Conservation (phyloP, 2,113 vertebrate species). For the Hemibagrus wyckioides region DNA sequence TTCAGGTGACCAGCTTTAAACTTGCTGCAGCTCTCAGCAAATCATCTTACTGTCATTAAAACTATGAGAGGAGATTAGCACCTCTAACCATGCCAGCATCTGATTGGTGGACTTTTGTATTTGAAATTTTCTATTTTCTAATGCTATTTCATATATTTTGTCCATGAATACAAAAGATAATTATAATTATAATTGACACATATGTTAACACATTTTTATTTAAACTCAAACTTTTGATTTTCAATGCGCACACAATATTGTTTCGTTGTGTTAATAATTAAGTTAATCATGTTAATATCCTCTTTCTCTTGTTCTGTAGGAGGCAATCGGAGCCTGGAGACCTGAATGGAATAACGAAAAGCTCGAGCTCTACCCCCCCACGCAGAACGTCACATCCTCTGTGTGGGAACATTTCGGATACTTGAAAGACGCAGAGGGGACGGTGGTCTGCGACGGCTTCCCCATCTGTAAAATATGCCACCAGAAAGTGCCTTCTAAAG, state of each 20-base stretch:
- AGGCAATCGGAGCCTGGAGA: conserved; percentile 16
- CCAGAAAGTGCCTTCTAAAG: conserved; percentile 39
- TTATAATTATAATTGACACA: no score
- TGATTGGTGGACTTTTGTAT: background rate
- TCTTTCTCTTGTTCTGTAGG: background rate
- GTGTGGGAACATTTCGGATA: conserved; percentile 43
- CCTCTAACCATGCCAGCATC: background rate
- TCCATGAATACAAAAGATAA: background rate
- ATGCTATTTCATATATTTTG: background rate
- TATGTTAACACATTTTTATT: no score
- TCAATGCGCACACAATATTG: no score
- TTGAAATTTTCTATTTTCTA: background rate
- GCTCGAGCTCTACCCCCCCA: conserved; percentile 19
- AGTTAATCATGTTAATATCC: background rate
- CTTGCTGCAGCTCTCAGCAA: background rate
- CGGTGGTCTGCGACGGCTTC: conserved; percentile 37
- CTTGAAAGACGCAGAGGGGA: conserved; percentile 34
- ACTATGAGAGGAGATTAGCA: no score
- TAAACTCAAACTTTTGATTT: no score
- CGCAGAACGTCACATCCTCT: conserved; percentile 30
- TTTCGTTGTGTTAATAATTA: no score
- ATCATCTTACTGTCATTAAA: background rate
- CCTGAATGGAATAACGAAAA: background rate
- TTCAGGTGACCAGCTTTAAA: conserved; percentile 19
- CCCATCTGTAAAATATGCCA: conserved; percentile 40